Evolutionary conservation across 1,140 invertebrate species (phyloP).

Genomic region (Drosophila simulans): DNA sequence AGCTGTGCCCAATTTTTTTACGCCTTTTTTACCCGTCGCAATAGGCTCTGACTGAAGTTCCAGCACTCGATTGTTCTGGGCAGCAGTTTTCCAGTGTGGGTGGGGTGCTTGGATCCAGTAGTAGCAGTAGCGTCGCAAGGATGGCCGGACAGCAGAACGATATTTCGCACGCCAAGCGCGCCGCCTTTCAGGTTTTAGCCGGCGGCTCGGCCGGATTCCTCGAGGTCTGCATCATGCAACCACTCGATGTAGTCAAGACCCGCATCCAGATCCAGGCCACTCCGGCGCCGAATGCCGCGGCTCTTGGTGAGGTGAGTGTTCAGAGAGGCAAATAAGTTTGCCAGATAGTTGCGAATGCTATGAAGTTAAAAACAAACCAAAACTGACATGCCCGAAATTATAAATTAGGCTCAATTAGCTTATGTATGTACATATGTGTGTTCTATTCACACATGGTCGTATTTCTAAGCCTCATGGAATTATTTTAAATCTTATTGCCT

Average conservation of each 20-base stretch:
- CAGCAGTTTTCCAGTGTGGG: not conserved
- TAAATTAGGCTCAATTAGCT: too few relatives aligned
- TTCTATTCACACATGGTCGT: too few relatives aligned
- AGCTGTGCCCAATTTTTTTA: slow-evolving; percentile 6
- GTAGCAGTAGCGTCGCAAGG: not conserved
- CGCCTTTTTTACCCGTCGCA: not conserved
- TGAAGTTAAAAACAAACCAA: too few relatives aligned
- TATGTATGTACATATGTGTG: too few relatives aligned
- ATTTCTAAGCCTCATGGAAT: too few relatives aligned
- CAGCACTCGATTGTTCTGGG: not conserved
- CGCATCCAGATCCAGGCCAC: slow-evolving; percentile 90
- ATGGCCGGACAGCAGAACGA: slow-evolving; percentile 14
- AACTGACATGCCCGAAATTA: too few relatives aligned
- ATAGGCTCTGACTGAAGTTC: not conserved
- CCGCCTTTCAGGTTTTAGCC: slow-evolving; percentile 92
- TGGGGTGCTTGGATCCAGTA: not conserved
- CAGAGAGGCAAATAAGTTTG: too few relatives aligned
- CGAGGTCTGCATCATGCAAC: slow-evolving; percentile 98
- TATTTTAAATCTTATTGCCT: too few relatives aligned
- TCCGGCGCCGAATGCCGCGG: slow-evolving; percentile 63
- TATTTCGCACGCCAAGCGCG: slow-evolving; percentile 87
- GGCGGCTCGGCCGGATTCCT: slow-evolving; percentile 96
- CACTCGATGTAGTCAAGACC: slow-evolving; percentile 96
- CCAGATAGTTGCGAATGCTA: too few relatives aligned
- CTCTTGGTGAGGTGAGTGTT: slow-evolving; percentile 52